phyloP scores from a whole-genome alignment of 2,797 vertebrate genomes.

The Sylvia borin region DNA sequence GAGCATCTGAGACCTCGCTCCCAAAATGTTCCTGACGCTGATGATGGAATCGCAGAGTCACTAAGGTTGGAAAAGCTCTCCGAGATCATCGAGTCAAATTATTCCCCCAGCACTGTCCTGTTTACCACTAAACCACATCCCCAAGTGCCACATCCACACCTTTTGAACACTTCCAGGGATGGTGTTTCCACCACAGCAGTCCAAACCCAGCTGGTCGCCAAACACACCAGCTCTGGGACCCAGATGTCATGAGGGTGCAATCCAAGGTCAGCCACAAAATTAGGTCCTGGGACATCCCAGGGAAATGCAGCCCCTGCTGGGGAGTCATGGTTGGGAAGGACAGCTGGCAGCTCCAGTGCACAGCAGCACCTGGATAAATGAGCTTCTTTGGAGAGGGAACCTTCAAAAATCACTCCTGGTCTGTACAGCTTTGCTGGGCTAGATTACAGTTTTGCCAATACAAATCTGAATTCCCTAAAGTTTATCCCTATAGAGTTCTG shows the following conservation, averaged over 20 bases:
- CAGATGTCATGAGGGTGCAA: neutral
- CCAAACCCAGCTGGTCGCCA: neutral
- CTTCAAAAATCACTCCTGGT: neutral
- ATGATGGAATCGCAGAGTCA: neutral
- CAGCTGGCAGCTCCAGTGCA: neutral
- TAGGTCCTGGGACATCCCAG: neutral
- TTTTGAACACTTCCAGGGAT: neutral
- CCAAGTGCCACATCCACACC: neutral
- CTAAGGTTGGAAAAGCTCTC: neutral
- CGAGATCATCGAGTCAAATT: fast-evolving
- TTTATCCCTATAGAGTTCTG: neutral
- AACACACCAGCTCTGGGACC: neutral
- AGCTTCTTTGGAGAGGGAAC: neutral
- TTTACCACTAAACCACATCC: neutral
- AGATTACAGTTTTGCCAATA: neutral
- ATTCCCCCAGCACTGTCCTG: neutral
- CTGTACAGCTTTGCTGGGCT: neutral
- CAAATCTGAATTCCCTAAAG: neutral
- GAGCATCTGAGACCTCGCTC: neutral
- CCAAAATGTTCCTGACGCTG: neutral
- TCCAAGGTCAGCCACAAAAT: neutral
- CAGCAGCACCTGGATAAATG: neutral
- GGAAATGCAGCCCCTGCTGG: neutral
- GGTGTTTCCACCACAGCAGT: neutral
- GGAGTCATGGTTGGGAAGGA: neutral